A percentile compares a stretch with the other conserved stretches of the same genome.
Conservation (phyloP, 1,140 invertebrate genomes). For the Drosophila takahashii region DNA sequence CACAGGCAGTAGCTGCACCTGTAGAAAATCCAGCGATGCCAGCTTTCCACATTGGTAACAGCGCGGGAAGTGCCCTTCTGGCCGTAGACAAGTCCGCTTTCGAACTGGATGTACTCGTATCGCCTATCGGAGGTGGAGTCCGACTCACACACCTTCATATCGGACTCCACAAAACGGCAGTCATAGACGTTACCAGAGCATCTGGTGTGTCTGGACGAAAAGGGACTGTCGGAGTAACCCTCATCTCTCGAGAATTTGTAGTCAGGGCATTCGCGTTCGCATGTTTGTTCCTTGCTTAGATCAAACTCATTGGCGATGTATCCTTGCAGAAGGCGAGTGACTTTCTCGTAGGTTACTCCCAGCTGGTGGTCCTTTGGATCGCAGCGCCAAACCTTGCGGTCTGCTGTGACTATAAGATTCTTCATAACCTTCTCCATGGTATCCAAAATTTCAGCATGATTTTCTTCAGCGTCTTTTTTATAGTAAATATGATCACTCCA, state of each 20-base stretch:
- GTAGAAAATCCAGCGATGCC: constrained; percentile 92
- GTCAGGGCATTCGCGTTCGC: constrained; percentile 91
- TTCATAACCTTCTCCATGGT: too few relatives aligned
- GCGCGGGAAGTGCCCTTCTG: constrained; percentile 86
- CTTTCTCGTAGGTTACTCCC: constrained; percentile 89
- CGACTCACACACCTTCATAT: constrained; percentile 93
- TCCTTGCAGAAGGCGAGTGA: constrained; percentile 93
- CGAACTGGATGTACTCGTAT: constrained; percentile 94
- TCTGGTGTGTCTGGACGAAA: constrained; percentile 87
- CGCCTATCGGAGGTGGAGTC: constrained; percentile 86
- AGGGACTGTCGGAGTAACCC: constrained; percentile 89
- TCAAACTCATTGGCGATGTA: constrained; percentile 96
- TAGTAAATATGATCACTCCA: too few relatives aligned
- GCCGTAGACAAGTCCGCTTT: constrained; percentile 90
- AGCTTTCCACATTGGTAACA: constrained; percentile 90
- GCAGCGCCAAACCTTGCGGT: constrained; percentile 90
- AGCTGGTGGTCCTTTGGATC: constrained; percentile 86
- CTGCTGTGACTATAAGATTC: constrained; percentile 77
- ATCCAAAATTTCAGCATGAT: too few relatives aligned
- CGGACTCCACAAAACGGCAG: constrained; percentile 92
- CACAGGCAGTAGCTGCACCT: constrained; percentile 97
- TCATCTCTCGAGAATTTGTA: constrained; percentile 89
- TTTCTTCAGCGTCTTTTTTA: too few relatives aligned
- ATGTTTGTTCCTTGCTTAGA: constrained; percentile 90
- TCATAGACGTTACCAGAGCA: constrained; percentile 91